These are phyloP conservation scores for Papio anubis DNA, from an alignment of 2,113 vertebrate genomes.

Conservation along the genomic window DNA sequence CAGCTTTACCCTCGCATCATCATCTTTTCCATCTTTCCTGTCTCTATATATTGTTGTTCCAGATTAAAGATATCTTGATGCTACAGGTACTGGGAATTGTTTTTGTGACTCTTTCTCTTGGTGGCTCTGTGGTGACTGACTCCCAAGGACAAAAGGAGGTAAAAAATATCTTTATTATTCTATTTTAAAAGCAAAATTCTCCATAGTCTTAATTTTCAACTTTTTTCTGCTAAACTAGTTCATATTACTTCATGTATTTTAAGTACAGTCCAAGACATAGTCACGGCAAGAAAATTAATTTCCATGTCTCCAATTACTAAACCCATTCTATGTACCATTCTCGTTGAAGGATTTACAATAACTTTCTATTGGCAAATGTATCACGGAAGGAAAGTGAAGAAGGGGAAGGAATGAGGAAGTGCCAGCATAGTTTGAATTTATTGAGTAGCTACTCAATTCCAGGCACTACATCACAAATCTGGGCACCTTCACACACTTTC, in stretches of 20 bases:
- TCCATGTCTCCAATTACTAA: not conserved
- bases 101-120: not conserved
- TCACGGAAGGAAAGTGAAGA: not conserved
- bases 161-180: not conserved
- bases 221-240: not conserved
- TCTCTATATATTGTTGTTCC: not conserved
- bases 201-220: not conserved
- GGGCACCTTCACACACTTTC: not conserved
- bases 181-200: conserved; percentile 42
- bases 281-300: not conserved
- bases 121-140: not conserved
- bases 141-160: not conserved
- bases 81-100: not conserved
- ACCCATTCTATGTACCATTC: not conserved
- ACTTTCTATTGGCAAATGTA: not conserved
- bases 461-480: not conserved
- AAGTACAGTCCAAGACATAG: not conserved
- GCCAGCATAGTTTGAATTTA: not conserved
- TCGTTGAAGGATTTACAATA: not conserved
- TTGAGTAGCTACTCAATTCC: not conserved
- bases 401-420: not conserved
- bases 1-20: not conserved
- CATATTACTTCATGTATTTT: not conserved
- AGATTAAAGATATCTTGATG: not conserved
- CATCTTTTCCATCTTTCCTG: not conserved